Conservation (phyloP, 37 sponge, comb jelly and placozoan genomes). For the Ephydatia muelleri region DNA sequence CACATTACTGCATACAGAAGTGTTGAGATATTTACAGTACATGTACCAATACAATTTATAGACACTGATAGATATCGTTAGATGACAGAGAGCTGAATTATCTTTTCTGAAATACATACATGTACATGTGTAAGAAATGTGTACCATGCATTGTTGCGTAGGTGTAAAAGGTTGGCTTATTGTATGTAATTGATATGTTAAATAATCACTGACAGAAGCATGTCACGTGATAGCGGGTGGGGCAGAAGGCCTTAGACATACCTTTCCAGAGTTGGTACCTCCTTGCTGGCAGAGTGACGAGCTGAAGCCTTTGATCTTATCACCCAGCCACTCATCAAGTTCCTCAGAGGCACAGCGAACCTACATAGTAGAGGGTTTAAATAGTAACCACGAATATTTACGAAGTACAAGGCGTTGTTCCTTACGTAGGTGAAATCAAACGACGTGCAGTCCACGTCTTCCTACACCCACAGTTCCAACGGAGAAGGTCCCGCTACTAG, state of each 20-base stretch:
- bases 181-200: no score
- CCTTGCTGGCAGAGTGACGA: slow-evolving; percentile 68
- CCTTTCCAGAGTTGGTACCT: slow-evolving; percentile 33
- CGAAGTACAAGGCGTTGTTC: neutral
- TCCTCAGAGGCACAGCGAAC: slow-evolving; percentile 58
- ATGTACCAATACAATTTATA: no score
- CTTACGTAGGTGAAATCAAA: slow-evolving; percentile 80
- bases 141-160: no score
- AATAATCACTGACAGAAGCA: no score
- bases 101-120: no score
- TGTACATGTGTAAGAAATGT: no score
- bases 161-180: no score
- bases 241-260: neutral
- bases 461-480: slow-evolving; percentile 83
- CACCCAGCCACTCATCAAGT: slow-evolving; percentile 58
- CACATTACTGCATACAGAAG: no score
- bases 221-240: neutral
- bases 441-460: slow-evolving; percentile 65
- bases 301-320: slow-evolving; percentile 54
- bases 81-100: no score
- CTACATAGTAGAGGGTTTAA: neutral
- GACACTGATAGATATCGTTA: no score
- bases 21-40: no score
- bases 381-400: no score
- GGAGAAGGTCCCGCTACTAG: slow-evolving; percentile 71